Conservation (phyloP, 2,888 invertebrate species). For the Troilus luridus region DNA sequence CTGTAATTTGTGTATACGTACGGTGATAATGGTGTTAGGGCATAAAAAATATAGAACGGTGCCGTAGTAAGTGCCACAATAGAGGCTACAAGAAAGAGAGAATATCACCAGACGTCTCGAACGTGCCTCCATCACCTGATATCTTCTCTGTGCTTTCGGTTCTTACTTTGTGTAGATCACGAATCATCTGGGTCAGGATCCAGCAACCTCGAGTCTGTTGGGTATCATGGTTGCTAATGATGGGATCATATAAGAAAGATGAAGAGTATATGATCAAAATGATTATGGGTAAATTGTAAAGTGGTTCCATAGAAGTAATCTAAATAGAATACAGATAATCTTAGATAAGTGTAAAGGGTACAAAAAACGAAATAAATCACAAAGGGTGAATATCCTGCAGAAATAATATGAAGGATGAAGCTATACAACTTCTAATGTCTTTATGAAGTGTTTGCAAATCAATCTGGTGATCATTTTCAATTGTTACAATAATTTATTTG, state of each 20-base stretch:
- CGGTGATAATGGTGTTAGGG: too few species aligned
- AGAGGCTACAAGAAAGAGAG: slow-evolving; percentile 15
- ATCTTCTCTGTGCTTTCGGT: slow-evolving; percentile 37
- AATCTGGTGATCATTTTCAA: too few species aligned
- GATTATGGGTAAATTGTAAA: background rate
- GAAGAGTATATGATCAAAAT: background rate
- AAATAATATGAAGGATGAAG: too few species aligned
- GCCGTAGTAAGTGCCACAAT: slow-evolving; percentile 23
- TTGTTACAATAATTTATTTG: too few species aligned
- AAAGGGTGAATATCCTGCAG: too few species aligned
- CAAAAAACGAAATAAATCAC: too few species aligned
- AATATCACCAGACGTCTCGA: slow-evolving; percentile 8
- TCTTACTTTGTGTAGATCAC: slow-evolving; percentile 28
- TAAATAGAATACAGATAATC: background rate
- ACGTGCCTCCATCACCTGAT: slow-evolving; percentile 44
- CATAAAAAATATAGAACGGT: background rate
- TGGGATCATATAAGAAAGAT: background rate
- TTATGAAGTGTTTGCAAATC: too few species aligned
- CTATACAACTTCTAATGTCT: too few species aligned
- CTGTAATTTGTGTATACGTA: background rate
- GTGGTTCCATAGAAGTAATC: background rate
- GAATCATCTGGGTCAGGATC: slow-evolving; percentile 16
- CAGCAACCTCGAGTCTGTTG: background rate
- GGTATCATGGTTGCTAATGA: background rate
- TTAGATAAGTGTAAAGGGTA: too few species aligned